phyloP scores from a whole-genome alignment of 2,797 vertebrate species.

The Myotis vivesi region DNA sequence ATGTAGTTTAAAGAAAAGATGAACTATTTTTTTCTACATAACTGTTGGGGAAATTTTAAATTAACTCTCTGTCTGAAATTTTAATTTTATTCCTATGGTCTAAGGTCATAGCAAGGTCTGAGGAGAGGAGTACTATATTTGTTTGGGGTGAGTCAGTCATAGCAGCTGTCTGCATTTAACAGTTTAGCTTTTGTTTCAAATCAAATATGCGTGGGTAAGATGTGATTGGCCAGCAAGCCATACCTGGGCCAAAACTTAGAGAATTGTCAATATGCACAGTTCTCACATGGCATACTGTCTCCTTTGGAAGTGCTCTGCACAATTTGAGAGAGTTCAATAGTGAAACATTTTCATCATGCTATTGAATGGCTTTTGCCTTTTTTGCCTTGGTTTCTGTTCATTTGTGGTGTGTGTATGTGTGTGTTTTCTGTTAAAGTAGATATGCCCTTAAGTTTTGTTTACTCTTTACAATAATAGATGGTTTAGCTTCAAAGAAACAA shows the following conservation, averaged over 20 bases:
- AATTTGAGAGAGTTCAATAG: background rate
- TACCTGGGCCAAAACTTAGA: background rate
- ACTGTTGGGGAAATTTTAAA: background rate
- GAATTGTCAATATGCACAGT: background rate
- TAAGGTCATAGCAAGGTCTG: background rate
- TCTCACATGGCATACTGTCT: background rate
- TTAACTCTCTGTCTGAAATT: background rate
- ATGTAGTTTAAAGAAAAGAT: background rate
- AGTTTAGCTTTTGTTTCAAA: background rate
- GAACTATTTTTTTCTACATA: background rate
- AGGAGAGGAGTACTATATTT: background rate
- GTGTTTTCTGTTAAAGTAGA: background rate
- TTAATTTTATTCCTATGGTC: background rate
- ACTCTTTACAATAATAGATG: background rate
- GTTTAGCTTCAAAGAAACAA: constrained; percentile 55
- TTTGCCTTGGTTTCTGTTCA: background rate
- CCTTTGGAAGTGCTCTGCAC: background rate
- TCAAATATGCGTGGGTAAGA: background rate
- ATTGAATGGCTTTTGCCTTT: background rate
- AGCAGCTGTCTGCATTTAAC: background rate
- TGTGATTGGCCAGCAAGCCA: background rate
- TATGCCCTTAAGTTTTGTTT: constrained; percentile 4
- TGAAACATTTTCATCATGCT: background rate
- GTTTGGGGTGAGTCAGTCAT: background rate
- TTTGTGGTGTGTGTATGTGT: too few relatives aligned